Base-by-base conservation (phyloP, 2,797 vertebrate genomes). In the Hemitrygon akajei region DNA sequence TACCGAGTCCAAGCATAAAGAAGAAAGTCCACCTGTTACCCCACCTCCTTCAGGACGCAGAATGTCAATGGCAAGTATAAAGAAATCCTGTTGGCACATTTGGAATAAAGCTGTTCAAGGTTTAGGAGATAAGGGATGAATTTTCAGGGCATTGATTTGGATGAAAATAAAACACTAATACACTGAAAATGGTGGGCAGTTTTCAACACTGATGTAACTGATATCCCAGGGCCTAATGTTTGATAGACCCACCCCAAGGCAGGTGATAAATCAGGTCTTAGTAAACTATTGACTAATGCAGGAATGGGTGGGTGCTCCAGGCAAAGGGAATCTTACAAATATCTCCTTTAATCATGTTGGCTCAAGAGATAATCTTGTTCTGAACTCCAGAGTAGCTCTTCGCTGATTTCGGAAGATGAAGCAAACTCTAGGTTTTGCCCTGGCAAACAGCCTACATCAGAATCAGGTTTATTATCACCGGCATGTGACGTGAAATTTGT, bases 61-160 rank as follows among this genome's bases (percentile, higher is more conserved):
- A 95, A 96, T 98, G 96, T 99, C 98, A 69, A 98, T 99, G 98
- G 98, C 98, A 96, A 98, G 98, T 98, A 97, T 95, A 95, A 93
- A 30, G 3, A n/a, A 73, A 7, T 93, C 56, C 27, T 20, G 9
- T 18, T 79, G 30, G 60, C 30, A 7, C 2, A 16, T 14, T 93
- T 81, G 93, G 75, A 87, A 87, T n/a, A 7, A 34, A 34, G 12
- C 27, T 84, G 16, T 87, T 66, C 6, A n/a, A 30, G 66, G 66
- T 34, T 87, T 87, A 66, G 30, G 58, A 60, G n/a, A 34, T 2
- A 66, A 79, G 30, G 58, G n/a, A 3, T 87, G 58, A 80, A 80
- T 80, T 80, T 80, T 80, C 77, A 80, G 77, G 34, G 34, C 34
- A 80, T 14, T 34, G 3, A 18, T 37, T 84, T 20, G 0, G 14